Percentiles rank a stretch among this genome's conserved stretches.
These are phyloP conservation scores for Whitmania pigra DNA, from an alignment of 1,140 invertebrate species.

Conservation along the genomic window DNA sequence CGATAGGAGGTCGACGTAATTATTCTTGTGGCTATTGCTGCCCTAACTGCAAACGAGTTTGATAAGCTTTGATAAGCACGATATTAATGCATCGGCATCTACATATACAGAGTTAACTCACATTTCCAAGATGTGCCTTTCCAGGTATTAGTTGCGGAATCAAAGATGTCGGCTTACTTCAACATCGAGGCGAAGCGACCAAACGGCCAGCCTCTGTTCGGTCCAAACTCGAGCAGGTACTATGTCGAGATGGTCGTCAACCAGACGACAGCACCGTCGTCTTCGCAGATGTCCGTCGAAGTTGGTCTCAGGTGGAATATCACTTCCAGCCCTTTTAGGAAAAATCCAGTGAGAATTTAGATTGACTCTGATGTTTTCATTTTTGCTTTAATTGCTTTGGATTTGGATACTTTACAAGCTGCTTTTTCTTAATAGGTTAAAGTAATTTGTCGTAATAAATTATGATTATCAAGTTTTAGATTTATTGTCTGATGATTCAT, in stretches of 20 bases:
- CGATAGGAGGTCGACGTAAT: too few relatives aligned
- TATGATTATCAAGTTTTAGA: background rate
- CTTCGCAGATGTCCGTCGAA: background rate
- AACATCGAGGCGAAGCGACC: slow-evolving; percentile 19
- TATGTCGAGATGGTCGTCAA: slow-evolving; percentile 2
- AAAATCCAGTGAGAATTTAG: background rate
- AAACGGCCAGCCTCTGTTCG: background rate
- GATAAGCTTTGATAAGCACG: too few relatives aligned
- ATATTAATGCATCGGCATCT: too few relatives aligned
- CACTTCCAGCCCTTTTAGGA: background rate
- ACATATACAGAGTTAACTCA: too few relatives aligned
- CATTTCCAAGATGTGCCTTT: too few relatives aligned
- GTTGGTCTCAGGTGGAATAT: background rate
- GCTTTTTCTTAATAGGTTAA: background rate
- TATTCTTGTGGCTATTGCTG: too few relatives aligned
- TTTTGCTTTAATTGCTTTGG: background rate
- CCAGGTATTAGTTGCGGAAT: slow-evolving; percentile 32
- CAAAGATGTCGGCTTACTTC: slow-evolving; percentile 21
- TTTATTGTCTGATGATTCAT: background rate
- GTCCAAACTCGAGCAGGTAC: background rate
- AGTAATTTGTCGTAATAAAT: background rate
- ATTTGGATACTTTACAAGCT: too few relatives aligned
- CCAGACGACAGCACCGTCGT: background rate
- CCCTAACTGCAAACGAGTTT: too few relatives aligned
- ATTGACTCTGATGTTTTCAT: background rate